A percentile compares a stretch with the other conserved stretches of the same genome.
These are phyloP conservation scores for Phasianus colchicus DNA, from an alignment of 2,113 vertebrate genomes.

Conservation along the genomic window DNA sequence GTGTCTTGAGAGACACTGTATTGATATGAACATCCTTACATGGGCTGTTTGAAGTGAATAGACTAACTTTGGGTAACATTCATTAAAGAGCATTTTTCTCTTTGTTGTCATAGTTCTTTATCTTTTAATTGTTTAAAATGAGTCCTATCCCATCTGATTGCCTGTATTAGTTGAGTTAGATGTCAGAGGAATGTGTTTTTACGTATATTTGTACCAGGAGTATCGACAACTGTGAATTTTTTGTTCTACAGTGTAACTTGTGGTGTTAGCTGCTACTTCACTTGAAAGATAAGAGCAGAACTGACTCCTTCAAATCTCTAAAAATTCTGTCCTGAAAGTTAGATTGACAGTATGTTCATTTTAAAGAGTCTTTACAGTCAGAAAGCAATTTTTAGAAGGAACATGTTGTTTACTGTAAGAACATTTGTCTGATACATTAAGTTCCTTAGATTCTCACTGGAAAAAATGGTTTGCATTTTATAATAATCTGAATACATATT, in stretches of 20 bases:
- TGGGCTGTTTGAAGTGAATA: neutral
- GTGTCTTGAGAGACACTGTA: neutral
- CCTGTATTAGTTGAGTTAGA: neutral
- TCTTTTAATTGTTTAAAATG: neutral
- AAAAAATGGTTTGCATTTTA: neutral
- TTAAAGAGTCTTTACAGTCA: neutral
- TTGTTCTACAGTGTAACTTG: neutral
- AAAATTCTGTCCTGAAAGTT: neutral
- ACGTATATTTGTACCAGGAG: neutral
- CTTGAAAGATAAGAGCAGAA: neutral
- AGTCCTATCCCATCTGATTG: neutral
- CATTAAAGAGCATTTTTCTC: neutral
- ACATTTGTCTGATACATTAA: neutral
- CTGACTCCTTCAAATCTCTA: neutral
- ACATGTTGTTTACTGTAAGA: neutral
- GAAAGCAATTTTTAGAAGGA: neutral
- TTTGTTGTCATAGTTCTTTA: neutral
- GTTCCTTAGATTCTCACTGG: neutral
- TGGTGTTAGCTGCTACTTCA: neutral
- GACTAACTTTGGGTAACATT: neutral
- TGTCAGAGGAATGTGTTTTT: neutral
- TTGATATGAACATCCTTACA: neutral
- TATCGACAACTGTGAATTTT: neutral
- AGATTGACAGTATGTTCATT: neutral
- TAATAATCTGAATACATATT: neutral